Percentiles rank a stretch among this genome's conserved stretches.
These are phyloP conservation scores for Trachemys scripta DNA, from an alignment of 2,113 vertebrate species.

Conservation along the genomic window DNA sequence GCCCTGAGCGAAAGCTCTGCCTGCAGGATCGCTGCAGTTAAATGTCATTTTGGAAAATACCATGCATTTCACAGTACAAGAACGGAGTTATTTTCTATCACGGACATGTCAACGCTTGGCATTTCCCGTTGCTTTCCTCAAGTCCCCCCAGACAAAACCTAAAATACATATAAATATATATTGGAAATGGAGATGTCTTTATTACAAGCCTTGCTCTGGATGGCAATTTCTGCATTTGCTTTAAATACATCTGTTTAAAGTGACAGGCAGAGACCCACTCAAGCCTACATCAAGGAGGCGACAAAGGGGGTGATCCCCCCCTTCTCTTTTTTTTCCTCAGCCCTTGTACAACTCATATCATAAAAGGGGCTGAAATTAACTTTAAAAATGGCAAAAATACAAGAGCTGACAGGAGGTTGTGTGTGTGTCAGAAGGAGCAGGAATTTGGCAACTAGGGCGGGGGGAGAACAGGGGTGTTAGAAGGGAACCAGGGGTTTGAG, in stretches of 20 bases:
- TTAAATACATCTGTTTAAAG: conserved; percentile 15
- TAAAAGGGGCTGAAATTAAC: too few relatives aligned
- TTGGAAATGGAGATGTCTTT: not conserved
- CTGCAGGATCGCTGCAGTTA: not conserved
- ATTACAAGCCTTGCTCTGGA: conserved; percentile 31
- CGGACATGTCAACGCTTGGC: not conserved
- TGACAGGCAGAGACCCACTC: not conserved
- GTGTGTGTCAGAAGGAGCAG: rapidly evolving
- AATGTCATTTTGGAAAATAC: conserved; percentile 5
- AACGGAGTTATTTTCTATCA: not conserved
- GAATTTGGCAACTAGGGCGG: rapidly evolving
- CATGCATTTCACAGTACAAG: not conserved
- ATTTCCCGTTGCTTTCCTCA: conserved; percentile 25
- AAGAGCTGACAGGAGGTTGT: not conserved
- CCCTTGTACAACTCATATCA: not conserved
- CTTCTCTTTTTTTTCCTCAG: not conserved
- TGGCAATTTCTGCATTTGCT: conserved; percentile 37
- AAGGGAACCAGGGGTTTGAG: too few relatives aligned
- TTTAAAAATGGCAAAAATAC: not conserved
- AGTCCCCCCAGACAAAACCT: not conserved
- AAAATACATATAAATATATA: conserved; percentile 12
- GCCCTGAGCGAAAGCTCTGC: not conserved
- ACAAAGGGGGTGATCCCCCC: rapidly evolving
- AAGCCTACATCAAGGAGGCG: not conserved
- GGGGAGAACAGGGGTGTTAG: not conserved